These are phyloP conservation scores for Oncopodura yosiiana DNA, from an alignment of 1,140 invertebrate species.

Conservation along the genomic window DNA sequence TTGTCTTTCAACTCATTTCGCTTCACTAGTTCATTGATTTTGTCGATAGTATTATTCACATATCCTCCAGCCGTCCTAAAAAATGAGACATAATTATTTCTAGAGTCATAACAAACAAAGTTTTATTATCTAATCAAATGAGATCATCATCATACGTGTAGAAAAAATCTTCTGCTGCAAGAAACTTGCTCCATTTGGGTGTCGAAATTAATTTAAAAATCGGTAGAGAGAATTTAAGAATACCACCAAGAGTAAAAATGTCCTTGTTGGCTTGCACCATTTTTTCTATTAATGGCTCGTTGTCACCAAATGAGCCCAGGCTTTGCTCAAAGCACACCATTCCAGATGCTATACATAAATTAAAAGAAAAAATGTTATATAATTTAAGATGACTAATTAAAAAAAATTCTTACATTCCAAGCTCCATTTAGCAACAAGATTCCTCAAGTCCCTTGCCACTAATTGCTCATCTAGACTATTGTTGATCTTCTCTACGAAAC, in stretches of 20 bases:
- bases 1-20: conserved; percentile 38
- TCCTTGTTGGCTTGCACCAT: conserved; percentile 43
- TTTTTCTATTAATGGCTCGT: conserved; percentile 37
- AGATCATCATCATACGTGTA: conserved; percentile 36
- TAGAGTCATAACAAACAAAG: background rate
- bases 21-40: conserved; percentile 34
- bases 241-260: conserved; percentile 41
- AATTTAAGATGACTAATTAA: background rate
- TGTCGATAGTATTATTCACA: conserved; percentile 34
- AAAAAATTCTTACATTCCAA: conserved; percentile 40
- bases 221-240: conserved; percentile 43
- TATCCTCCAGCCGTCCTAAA: conserved; percentile 36
- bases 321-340: conserved; percentile 45
- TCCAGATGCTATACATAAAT: conserved; percentile 39
- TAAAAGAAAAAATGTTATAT: background rate
- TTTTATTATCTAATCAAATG: background rate
- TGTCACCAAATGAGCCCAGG: conserved; percentile 41
- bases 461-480: conserved; percentile 12
- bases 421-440: conserved; percentile 39
- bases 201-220: conserved; percentile 42
- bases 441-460: conserved; percentile 29
- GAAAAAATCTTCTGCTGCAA: conserved; percentile 41
- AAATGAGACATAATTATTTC: conserved; percentile 5
- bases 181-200: conserved; percentile 39
- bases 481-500: conserved; percentile 39